Conservation (phyloP, 2,888 invertebrate genomes). For the Drosophila prolongata region DNA sequence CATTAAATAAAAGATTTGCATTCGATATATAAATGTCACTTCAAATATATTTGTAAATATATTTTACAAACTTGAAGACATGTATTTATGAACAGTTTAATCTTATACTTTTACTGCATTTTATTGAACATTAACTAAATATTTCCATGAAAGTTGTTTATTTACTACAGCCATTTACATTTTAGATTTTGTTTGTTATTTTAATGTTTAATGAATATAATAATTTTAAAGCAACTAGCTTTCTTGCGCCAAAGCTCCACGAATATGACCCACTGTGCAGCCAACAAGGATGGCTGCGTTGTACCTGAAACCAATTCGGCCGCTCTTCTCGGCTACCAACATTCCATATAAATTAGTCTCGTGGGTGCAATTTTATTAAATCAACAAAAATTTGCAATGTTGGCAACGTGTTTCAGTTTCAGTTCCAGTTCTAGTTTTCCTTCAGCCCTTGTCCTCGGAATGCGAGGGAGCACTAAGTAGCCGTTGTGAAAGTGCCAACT, state of each 20-base stretch:
- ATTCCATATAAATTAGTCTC: conserved; percentile 84
- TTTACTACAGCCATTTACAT: too few relatives aligned
- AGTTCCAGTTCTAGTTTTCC: conserved; percentile 11
- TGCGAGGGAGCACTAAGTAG: conserved; percentile 60
- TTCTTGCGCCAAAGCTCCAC: background rate
- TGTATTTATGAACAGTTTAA: too few relatives aligned
- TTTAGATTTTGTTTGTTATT: too few relatives aligned
- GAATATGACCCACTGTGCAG: conserved; percentile 52
- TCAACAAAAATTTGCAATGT: conserved; percentile 84
- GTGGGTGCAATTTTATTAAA: conserved; percentile 84
- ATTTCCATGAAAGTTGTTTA: too few relatives aligned
- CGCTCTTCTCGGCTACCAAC: conserved; percentile 68
- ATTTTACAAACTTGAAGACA: too few relatives aligned
- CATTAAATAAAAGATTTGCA: too few relatives aligned
- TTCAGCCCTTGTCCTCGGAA: conserved; percentile 7
- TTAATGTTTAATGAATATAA: too few relatives aligned
- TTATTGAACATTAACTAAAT: too few relatives aligned
- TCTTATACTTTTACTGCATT: too few relatives aligned
- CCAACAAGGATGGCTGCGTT: conserved; percentile 33
- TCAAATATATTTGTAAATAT: too few relatives aligned
- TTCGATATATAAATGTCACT: too few relatives aligned
- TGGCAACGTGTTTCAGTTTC: conserved; percentile 58
- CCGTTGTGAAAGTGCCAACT: conserved; percentile 37
- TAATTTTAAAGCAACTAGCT: too few relatives aligned
- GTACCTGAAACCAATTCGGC: conserved; percentile 77